Conservation (phyloP, 2,113 vertebrate genomes). For the Porphyrio hochstetteri region DNA sequence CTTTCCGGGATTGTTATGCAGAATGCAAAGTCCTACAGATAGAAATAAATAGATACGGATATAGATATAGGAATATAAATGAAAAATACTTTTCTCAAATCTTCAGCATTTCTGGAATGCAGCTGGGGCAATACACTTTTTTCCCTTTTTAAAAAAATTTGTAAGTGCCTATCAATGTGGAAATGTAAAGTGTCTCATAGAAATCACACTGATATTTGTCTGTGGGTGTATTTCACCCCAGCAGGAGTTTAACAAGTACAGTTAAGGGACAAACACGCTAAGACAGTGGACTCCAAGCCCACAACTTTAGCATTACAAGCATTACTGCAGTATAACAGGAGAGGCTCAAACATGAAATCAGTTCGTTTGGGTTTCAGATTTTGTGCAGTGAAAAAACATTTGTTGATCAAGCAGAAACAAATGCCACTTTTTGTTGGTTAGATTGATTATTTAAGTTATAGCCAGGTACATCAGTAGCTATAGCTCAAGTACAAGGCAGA, state of each 20-base stretch:
- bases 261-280: rapidly evolving
- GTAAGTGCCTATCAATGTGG: not conserved
- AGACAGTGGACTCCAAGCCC: not conserved
- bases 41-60: not conserved
- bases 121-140: not conserved
- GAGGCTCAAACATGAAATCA: not conserved
- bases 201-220: not conserved
- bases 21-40: not conserved
- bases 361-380: not conserved
- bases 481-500: not conserved
- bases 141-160: not conserved
- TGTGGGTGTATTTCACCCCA: not conserved
- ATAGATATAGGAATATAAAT: not conserved
- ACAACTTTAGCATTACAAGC: not conserved
- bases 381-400: not conserved
- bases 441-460: not conserved
- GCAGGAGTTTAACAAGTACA: not conserved
- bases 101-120: not conserved
- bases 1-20: not conserved
- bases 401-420: constrained; percentile 7
- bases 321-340: not conserved
- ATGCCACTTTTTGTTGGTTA: not conserved
- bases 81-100: not conserved
- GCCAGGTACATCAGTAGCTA: not conserved
- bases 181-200: not conserved